Evolutionary conservation across 2,888 invertebrate genomes (phyloP), one percentile per base, ranked within the genome.

Genomic region (Leucophenga maculata): DNA sequence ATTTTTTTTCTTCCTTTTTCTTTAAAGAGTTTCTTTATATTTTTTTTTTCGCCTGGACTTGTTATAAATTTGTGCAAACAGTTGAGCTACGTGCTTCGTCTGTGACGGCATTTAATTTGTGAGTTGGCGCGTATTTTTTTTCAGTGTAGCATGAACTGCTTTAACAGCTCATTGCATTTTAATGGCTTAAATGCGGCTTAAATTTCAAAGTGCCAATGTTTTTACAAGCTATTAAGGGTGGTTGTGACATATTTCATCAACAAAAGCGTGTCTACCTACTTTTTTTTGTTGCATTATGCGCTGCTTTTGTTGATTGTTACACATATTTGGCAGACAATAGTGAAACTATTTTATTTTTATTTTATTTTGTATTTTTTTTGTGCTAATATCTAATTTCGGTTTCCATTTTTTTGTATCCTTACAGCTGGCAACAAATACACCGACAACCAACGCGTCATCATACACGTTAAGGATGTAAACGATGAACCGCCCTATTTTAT

Each of bases 401-500:
- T 67, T 67, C 55, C 52, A 39, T 62, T 22, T 55, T 62, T 68
- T 72, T 32, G 67, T 70, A 72, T 76, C 16, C 14, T 82, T 83
- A 84, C 79, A 88, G 88, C 87, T 79, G 88, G 88, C 77, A 86
- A 87, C 73, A 88, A 93, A 71, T 92, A 97, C 88, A 97, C 97
- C 79, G 97, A 98, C 91, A 96, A 96, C 89, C 96, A 97, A 88
- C 93, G 97, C 66, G 96, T 98, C 67, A 97, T 97, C 78, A 96
- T 98, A 86, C 95, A 95, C 89, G 95, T 98, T 77, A 95, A 95
- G 86, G 98, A 98, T 89, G 95, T 97, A 67, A 98, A 98, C 90
- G 98, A 99, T 88, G 99, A 99, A 88, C 94, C 95, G 1, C 89
- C 99, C 0, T 96, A 97, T 89, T 98, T 99, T 91, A 95, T 98